Conservation (phyloP, 2,888 invertebrate genomes). For the Archips crataeganus region DNA sequence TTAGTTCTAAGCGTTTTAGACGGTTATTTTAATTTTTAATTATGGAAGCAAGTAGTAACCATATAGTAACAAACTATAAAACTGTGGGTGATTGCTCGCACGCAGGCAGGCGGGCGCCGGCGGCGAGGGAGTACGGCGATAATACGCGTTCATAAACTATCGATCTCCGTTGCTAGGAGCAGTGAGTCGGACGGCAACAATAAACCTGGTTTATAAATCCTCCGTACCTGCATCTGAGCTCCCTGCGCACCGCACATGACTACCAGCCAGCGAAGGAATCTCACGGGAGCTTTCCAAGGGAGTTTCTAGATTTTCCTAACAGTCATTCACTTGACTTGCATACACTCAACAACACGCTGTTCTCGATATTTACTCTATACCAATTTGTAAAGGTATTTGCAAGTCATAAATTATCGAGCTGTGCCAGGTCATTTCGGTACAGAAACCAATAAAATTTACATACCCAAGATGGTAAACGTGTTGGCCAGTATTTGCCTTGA, state of each 20-base stretch:
- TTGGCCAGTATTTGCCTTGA: conserved; percentile 6
- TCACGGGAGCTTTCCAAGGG: conserved; percentile 47
- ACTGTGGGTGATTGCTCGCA: conserved; percentile 27
- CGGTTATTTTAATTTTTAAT: neutral
- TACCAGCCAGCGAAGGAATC: conserved; percentile 42
- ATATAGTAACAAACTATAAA: conserved; percentile 15
- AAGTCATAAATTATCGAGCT: conserved; percentile 22
- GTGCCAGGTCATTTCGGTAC: conserved; percentile 19
- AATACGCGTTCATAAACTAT: conserved; percentile 56
- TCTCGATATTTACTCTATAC: conserved; percentile 20
- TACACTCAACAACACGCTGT: neutral
- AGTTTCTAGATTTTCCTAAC: conserved; percentile 44
- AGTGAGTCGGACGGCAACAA: conserved; percentile 51
- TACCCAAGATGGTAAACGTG: conserved; percentile 18
- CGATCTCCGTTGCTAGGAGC: conserved; percentile 69
- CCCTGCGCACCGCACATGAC: conserved; percentile 46
- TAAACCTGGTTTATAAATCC: conserved; percentile 73
- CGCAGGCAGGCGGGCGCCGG: conserved; percentile 12
- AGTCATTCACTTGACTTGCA: conserved; percentile 6
- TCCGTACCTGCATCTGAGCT: conserved; percentile 56
- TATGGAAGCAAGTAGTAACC: neutral
- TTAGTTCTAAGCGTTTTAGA: neutral
- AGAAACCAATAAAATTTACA: conserved; percentile 27
- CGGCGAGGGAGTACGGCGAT: conserved; percentile 44
- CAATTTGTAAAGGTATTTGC: conserved; percentile 24